Evolutionary conservation across 2,888 invertebrate species (phyloP).

Genomic region (Tridacna crocea): DNA sequence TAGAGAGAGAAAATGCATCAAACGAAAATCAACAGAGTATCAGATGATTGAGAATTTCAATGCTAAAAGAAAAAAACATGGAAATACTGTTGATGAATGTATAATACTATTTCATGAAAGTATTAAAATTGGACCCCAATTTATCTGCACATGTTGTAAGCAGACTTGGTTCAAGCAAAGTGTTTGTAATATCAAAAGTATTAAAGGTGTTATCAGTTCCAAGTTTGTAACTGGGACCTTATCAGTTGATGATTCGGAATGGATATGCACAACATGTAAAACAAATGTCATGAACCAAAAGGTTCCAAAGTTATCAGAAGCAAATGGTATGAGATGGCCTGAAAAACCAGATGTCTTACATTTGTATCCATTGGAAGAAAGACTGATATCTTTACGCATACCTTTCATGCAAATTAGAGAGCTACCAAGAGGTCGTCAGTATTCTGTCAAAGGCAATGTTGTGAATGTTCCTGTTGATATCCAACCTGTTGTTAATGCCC

Average conservation of each 20-base stretch:
- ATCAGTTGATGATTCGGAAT: constrained; percentile 18
- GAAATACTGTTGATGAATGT: background rate
- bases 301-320: constrained; percentile 17
- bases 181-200: background rate
- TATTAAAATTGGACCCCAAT: background rate
- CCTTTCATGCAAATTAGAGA: constrained; percentile 36
- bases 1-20: background rate
- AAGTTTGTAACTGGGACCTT: constrained; percentile 11
- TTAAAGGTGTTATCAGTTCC: background rate
- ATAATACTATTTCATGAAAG: background rate
- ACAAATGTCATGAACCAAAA: constrained; percentile 9
- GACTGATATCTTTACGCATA: constrained; percentile 33
- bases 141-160: background rate
- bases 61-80: background rate
- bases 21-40: background rate
- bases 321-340: constrained; percentile 23
- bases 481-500: constrained; percentile 34
- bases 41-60: background rate
- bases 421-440: constrained; percentile 37
- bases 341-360: constrained; percentile 17
- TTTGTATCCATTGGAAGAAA: constrained; percentile 17
- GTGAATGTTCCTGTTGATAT: constrained; percentile 64
- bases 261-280: constrained; percentile 26
- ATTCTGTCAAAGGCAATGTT: constrained; percentile 34
- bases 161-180: constrained; percentile 3